phyloP scores from a whole-genome alignment of 2,113 vertebrate species.

The Spea multiplicata region DNA sequence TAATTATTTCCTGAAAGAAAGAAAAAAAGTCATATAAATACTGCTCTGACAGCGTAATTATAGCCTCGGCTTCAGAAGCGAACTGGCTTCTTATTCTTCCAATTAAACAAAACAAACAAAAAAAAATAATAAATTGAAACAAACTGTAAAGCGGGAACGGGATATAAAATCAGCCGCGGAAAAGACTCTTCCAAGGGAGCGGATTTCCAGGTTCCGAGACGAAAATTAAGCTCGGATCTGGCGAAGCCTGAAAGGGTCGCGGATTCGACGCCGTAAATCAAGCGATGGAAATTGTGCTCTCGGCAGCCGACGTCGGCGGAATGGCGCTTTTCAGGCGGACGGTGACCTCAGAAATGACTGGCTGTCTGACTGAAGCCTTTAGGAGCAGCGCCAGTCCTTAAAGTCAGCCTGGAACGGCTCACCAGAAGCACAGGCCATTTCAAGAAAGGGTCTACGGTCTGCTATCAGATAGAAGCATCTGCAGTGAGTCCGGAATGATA shows the following conservation, averaged over 20 bases:
- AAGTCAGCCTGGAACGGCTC: constrained; percentile 1
- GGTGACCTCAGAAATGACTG: background rate
- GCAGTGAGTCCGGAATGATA: too few relatives aligned
- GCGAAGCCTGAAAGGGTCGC: background rate
- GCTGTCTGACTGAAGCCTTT: background rate
- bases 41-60: constrained; percentile 77
- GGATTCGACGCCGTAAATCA: constrained; percentile 14
- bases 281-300: background rate
- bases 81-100: constrained; percentile 54
- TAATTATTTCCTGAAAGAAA: constrained; percentile 70
- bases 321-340: background rate
- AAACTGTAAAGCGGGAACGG: background rate
- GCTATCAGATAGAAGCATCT: too few relatives aligned
- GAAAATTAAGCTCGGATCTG: background rate
- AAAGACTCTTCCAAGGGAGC: background rate
- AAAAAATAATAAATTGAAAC: background rate
- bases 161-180: constrained; percentile 3
- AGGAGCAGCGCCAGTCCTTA: constrained; percentile 19
- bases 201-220: background rate
- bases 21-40: constrained; percentile 68
- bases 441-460: too few relatives aligned
- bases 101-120: background rate
- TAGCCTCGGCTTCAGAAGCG: constrained; percentile 62
- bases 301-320: background rate
- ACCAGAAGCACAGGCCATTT: background rate